Percentiles rank a stretch among this genome's conserved stretches.
Conservation (phyloP, 1,140 invertebrate genomes). For the Eriosoma lanigerum region DNA sequence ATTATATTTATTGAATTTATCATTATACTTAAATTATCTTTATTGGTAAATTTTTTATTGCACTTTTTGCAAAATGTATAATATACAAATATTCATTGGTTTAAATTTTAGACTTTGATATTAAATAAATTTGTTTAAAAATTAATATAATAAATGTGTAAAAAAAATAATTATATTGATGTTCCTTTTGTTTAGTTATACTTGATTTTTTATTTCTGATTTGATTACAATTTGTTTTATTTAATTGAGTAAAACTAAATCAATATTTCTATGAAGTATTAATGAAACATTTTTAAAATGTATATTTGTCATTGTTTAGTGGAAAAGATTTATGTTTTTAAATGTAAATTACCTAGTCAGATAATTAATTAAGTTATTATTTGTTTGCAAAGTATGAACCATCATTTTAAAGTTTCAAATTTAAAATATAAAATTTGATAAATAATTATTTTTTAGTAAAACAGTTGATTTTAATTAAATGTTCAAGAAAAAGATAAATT, state of each 20-base stretch:
- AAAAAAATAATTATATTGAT: not conserved
- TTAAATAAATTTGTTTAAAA: not conserved
- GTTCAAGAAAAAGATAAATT: too few species aligned
- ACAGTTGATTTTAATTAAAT: too few species aligned
- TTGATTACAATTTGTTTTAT: not conserved
- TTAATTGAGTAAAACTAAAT: not conserved
- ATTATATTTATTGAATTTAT: not conserved
- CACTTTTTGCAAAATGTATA: not conserved
- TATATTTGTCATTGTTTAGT: not conserved
- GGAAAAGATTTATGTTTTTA: not conserved
- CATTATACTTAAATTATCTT: not conserved
- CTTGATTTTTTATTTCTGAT: not conserved
- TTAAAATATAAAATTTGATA: too few species aligned
- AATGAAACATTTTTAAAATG: not conserved
- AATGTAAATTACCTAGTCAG: constrained; percentile 6
- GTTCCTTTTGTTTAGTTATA: not conserved
- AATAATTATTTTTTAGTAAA: too few species aligned
- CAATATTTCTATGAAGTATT: not conserved
- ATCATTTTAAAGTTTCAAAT: not conserved
- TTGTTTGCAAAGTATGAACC: not conserved
- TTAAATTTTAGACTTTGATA: not conserved
- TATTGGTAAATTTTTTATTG: not conserved
- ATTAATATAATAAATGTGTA: not conserved
- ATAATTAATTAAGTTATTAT: not conserved
- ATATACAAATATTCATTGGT: not conserved